Evolutionary conservation across 2,888 invertebrate species (phyloP).

Genomic region (Pocota personata): DNA sequence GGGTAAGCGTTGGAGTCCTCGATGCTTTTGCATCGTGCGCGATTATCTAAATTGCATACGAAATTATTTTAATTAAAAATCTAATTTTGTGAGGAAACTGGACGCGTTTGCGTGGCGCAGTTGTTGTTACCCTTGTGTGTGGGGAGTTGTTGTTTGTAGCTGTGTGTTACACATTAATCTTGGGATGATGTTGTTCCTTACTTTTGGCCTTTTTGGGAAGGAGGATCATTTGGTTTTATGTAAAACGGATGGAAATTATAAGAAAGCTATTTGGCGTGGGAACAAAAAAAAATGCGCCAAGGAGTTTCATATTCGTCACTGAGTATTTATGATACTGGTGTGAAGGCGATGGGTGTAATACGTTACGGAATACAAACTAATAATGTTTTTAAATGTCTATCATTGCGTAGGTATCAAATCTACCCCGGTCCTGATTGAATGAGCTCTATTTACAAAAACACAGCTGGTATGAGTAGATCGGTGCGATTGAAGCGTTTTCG

Average conservation of each 20-base stretch:
- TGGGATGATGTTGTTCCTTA: constrained; percentile 46
- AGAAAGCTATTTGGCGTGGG: constrained; percentile 53
- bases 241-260: constrained; percentile 71
- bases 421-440: too few species aligned
- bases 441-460: too few species aligned
- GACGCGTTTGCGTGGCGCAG: constrained; percentile 39
- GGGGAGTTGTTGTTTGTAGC: constrained; percentile 28
- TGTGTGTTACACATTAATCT: constrained; percentile 67
- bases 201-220: constrained; percentile 11
- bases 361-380: too few species aligned
- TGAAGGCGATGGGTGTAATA: too few species aligned
- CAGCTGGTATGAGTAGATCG: too few species aligned
- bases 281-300: neutral
- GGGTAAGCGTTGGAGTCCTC: constrained; percentile 53
- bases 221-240: constrained; percentile 63
- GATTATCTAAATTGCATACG: constrained; percentile 83
- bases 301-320: neutral
- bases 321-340: too few species aligned
- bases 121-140: neutral
- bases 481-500: too few species aligned
- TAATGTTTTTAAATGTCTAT: too few species aligned
- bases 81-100: constrained; percentile 79
- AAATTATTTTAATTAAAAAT: constrained; percentile 83
- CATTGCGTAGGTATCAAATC: too few species aligned
- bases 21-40: constrained; percentile 76